Percentiles rank a stretch among this genome's conserved stretches.
Evolutionary conservation across 2,888 invertebrate genomes (phyloP).

Genomic region (Sicus ferrugineus): DNA sequence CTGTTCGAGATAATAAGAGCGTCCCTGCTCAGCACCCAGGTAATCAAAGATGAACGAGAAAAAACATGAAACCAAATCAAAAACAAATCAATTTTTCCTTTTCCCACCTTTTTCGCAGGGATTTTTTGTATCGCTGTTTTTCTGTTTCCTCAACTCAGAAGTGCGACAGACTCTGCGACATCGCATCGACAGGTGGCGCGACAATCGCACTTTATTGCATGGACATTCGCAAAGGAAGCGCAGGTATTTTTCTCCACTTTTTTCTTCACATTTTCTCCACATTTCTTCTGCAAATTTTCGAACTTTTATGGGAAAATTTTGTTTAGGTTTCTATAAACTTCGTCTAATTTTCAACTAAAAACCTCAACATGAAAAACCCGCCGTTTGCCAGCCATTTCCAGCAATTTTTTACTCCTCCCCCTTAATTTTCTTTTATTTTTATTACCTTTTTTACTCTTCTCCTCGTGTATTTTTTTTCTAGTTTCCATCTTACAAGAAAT

Average conservation of each 20-base stretch:
- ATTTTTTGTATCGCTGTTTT: conserved; percentile 87
- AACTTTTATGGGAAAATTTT: too few relatives aligned
- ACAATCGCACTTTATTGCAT: conserved; percentile 61
- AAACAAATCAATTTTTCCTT: neutral
- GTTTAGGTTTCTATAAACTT: too few relatives aligned
- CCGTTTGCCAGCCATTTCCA: too few relatives aligned
- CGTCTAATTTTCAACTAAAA: too few relatives aligned
- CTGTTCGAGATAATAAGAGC: conserved; percentile 82
- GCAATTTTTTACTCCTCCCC: neutral
- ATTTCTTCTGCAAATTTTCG: too few relatives aligned
- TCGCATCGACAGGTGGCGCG: conserved; percentile 79
- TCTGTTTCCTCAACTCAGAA: conserved; percentile 93
- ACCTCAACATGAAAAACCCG: too few relatives aligned
- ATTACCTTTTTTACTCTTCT: neutral
- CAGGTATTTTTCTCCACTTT: conserved; percentile 48
- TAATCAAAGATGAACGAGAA: conserved; percentile 59
- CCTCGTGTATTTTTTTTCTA: too few relatives aligned
- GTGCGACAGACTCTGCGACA: conserved; percentile 85
- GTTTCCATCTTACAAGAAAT: too few relatives aligned
- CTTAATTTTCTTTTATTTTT: neutral
- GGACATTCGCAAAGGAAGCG: conserved; percentile 57
- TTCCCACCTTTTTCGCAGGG: conserved; percentile 70
- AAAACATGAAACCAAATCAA: neutral
- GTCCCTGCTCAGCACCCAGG: conserved; percentile 88
- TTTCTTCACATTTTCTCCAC: neutral